Percentiles rank a stretch among this genome's conserved stretches.
Evolutionary conservation across 2,888 invertebrate species (phyloP).

Genomic region (Hyppa rectilinea): DNA sequence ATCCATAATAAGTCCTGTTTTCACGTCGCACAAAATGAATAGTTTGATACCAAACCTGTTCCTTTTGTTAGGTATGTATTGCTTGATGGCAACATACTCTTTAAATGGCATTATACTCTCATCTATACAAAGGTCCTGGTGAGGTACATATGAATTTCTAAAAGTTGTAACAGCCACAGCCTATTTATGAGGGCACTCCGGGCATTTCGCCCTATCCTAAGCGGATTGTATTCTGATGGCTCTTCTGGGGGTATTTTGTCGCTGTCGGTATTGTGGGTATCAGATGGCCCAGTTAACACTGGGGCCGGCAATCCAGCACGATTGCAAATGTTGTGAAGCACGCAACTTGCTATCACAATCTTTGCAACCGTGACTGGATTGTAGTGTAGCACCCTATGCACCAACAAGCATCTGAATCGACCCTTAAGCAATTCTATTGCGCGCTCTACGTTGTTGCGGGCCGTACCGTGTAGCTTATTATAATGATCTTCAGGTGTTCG

Average conservation of each 20-base stretch:
- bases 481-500: not conserved
- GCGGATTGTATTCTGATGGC: not conserved
- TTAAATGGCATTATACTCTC: too few relatives aligned
- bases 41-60: too few relatives aligned
- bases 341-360: not conserved
- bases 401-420: conserved; percentile 4
- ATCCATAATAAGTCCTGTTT: too few relatives aligned
- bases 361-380: not conserved
- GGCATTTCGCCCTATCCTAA: not conserved
- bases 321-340: not conserved
- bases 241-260: not conserved
- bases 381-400: not conserved
- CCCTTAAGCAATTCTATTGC: not conserved
- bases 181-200: not conserved
- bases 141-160: too few relatives aligned
- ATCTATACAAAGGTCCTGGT: too few relatives aligned
- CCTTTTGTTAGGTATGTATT: too few relatives aligned
- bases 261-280: not conserved
- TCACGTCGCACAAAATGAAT: too few relatives aligned
- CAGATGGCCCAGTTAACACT: not conserved
- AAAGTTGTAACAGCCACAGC: too few relatives aligned
- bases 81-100: too few relatives aligned
- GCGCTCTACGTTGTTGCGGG: not conserved
- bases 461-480: not conserved
- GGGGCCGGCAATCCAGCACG: not conserved